These are phyloP conservation scores for Darevskia nairensis DNA, from an alignment of 2,797 vertebrate species.

Conservation along the genomic window DNA sequence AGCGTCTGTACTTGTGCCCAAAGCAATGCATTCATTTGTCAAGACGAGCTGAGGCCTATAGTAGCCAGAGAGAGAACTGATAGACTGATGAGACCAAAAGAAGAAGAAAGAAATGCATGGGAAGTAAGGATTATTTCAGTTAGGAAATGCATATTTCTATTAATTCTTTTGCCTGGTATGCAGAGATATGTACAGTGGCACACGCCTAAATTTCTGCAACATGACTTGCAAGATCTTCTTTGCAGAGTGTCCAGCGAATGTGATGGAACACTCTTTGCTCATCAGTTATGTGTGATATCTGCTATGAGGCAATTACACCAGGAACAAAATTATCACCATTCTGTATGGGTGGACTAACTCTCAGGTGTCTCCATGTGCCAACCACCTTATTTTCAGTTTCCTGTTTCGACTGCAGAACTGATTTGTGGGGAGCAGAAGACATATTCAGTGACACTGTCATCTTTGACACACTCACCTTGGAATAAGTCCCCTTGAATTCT, in stretches of 20 bases:
- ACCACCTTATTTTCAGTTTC: not conserved
- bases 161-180: not conserved
- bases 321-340: not conserved
- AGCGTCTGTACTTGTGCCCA: not conserved
- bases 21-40: constrained; percentile 9
- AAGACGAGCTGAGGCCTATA: not conserved
- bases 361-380: not conserved
- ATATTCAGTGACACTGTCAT: not conserved
- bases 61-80: not conserved
- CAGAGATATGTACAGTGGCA: not conserved
- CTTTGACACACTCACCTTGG: no score
- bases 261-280: not conserved
- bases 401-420: not conserved
- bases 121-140: not conserved
- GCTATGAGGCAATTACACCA: not conserved
- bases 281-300: not conserved
- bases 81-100: not conserved
- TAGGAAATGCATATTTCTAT: not conserved
- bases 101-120: not conserved
- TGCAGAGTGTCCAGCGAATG: not conserved
- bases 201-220: not conserved
- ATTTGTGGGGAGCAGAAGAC: not conserved
- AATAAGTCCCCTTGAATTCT: not conserved
- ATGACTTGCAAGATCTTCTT: not conserved
- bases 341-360: not conserved